Percentiles rank a stretch among this genome's conserved stretches.
These are phyloP conservation scores for Patella ulyssiponensis DNA, from an alignment of 2,888 invertebrate genomes.

Conservation along the genomic window DNA sequence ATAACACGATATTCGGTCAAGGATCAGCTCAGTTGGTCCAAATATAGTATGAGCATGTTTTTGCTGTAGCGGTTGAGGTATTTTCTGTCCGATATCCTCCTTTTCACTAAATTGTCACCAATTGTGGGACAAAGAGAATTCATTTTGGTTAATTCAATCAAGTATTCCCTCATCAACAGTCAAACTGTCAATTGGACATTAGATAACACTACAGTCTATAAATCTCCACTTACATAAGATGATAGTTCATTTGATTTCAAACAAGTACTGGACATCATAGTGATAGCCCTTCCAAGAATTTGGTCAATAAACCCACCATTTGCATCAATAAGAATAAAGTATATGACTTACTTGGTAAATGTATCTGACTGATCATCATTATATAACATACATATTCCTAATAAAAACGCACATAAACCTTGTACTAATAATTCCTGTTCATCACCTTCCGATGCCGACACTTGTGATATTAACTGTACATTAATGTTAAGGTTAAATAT, in stretches of 20 bases:
- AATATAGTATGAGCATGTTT: no score
- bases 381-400: constrained; percentile 86
- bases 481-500: no score
- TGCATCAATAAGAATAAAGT: no score
- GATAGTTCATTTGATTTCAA: neutral
- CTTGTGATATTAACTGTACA: constrained; percentile 72
- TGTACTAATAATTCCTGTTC: constrained; percentile 90
- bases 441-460: constrained; percentile 84
- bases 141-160: no score
- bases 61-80: no score
- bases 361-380: constrained; percentile 70
- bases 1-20: no score
- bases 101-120: no score
- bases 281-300: neutral
- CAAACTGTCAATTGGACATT: neutral
- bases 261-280: neutral
- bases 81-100: no score
- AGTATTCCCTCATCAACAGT: no score
- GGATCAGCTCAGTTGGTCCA: no score
- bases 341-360: constrained; percentile 54
- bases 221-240: neutral
- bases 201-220: neutral
- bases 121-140: no score
- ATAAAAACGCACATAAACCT: constrained; percentile 90
- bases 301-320: no score